Evolutionary conservation across 2,888 invertebrate species (phyloP).

Genomic region (Lasioglossum morio): DNA sequence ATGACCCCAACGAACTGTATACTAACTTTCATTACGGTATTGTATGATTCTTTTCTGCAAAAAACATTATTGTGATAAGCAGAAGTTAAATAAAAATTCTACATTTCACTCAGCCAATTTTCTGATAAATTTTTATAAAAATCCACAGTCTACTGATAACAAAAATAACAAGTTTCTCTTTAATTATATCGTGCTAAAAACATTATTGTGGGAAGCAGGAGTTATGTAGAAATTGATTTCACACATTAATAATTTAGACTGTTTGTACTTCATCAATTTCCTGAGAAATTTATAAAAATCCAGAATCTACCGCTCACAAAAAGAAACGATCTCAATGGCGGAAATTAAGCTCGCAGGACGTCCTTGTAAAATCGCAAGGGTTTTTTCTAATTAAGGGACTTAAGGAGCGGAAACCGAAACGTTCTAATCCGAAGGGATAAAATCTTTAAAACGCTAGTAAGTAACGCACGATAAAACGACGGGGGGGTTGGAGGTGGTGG

Average conservation of each 20-base stretch:
- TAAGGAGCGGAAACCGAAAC: neutral
- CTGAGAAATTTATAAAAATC: neutral
- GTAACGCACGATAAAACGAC: neutral
- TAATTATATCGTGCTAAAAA: neutral
- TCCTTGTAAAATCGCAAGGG: neutral
- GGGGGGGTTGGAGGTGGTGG: neutral
- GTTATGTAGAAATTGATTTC: neutral
- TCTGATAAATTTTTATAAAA: too few species aligned
- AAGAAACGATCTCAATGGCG: neutral
- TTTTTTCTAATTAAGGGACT: neutral
- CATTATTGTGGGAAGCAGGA: neutral
- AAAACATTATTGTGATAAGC: neutral
- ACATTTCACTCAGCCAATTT: too few species aligned
- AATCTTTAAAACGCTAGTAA: slow-evolving; percentile 23
- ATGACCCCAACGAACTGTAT: neutral
- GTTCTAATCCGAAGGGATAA: neutral
- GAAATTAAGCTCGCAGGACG: neutral
- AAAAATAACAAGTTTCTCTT: neutral
- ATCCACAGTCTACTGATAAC: too few species aligned
- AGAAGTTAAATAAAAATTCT: too few species aligned
- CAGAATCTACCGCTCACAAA: too few species aligned
- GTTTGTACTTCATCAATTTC: neutral
- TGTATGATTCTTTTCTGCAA: neutral
- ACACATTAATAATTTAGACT: too few species aligned
- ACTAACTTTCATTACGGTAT: neutral